A percentile compares a stretch with the other conserved stretches of the same genome.
These are phyloP conservation scores for Athalia cordata DNA, from an alignment of 2,888 invertebrate species.

Conservation along the genomic window DNA sequence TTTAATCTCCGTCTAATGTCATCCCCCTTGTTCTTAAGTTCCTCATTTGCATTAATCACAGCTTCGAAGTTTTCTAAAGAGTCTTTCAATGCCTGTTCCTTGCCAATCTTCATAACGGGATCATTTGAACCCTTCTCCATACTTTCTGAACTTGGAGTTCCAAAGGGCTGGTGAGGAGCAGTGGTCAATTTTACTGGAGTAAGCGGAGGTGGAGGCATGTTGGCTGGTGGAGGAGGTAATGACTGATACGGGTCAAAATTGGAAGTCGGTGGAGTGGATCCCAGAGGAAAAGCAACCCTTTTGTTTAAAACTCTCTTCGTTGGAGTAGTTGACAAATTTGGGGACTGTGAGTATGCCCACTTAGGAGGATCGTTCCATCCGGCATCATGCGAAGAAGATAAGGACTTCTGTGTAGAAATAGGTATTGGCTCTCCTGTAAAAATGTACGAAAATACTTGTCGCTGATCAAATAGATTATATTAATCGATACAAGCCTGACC, in stretches of 20 bases:
- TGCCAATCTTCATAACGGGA: constrained; percentile 51
- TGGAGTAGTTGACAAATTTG: constrained; percentile 53
- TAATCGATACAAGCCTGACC: background rate
- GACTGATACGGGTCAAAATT: constrained; percentile 42
- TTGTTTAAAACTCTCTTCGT: constrained; percentile 68
- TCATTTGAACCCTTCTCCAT: background rate
- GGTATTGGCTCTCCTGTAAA: constrained; percentile 29
- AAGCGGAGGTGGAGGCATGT: constrained; percentile 58
- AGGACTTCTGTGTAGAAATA: constrained; percentile 64
- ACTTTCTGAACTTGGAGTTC: background rate
- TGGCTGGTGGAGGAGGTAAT: constrained; percentile 45
- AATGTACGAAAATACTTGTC: background rate
- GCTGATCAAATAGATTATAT: background rate
- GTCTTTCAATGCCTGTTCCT: constrained; percentile 57
- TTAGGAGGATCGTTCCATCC: constrained; percentile 72
- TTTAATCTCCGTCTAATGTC: constrained; percentile 77
- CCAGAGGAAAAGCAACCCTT: constrained; percentile 68
- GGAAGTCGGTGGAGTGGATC: constrained; percentile 51
- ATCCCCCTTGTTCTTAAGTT: constrained; percentile 60
- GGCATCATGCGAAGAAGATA: constrained; percentile 64
- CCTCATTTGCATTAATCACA: constrained; percentile 56
- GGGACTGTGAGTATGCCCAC: constrained; percentile 59
- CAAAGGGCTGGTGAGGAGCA: constrained; percentile 58
- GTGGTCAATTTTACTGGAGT: constrained; percentile 55
- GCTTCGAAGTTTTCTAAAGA: constrained; percentile 59